A percentile compares a stretch with the other conserved stretches of the same genome.
These are phyloP conservation scores for Lithodes maja DNA, from an alignment of 2,888 invertebrate species.

Conservation along the genomic window DNA sequence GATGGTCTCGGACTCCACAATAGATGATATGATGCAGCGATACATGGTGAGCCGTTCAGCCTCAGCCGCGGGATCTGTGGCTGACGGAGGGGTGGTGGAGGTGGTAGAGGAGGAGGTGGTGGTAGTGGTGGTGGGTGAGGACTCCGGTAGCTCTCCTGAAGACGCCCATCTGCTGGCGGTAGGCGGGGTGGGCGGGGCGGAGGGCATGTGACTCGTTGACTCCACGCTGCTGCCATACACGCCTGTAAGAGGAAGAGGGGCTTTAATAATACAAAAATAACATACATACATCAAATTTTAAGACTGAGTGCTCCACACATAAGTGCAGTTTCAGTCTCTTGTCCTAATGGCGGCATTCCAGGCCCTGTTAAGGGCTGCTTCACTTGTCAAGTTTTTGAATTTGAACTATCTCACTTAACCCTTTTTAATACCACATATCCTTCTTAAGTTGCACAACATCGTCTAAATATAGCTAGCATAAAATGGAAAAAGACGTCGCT, in stretches of 20 bases:
- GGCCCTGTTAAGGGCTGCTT: too few species aligned
- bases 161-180: constrained; percentile 48
- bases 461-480: too few species aligned
- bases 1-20: constrained; percentile 92
- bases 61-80: constrained; percentile 75
- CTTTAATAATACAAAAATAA: not conserved
- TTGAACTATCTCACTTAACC: too few species aligned
- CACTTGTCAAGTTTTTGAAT: too few species aligned
- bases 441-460: too few species aligned
- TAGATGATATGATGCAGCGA: constrained; percentile 89
- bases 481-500: too few species aligned
- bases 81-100: constrained; percentile 25
- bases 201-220: constrained; percentile 69
- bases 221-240: constrained; percentile 70
- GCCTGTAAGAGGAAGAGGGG: constrained; percentile 41
- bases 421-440: too few species aligned
- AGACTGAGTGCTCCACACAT: too few species aligned
- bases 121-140: constrained; percentile 17
- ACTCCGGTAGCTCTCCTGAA: constrained; percentile 27
- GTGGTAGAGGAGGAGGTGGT: constrained; percentile 72
- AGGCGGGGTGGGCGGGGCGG: constrained; percentile 68
- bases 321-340: too few species aligned
- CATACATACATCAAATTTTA: not conserved
- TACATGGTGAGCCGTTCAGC: constrained; percentile 90
- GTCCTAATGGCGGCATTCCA: too few species aligned